Conservation (phyloP, 2,113 vertebrate genomes). For the Lasiurus cinereus region DNA sequence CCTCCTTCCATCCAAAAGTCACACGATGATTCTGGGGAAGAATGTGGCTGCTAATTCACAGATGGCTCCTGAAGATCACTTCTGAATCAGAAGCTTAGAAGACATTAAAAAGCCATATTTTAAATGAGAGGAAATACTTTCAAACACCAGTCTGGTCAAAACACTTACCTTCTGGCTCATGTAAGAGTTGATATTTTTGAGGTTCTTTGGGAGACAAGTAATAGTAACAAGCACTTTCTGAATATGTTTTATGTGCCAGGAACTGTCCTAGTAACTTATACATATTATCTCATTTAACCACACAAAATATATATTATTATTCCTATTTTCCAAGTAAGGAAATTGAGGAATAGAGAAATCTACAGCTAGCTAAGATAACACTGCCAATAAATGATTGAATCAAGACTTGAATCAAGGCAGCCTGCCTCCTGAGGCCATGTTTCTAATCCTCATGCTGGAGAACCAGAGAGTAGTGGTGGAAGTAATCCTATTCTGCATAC, state of each 20-base stretch:
- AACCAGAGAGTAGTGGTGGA: not conserved
- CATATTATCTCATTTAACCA: conserved; percentile 6
- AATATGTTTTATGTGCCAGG: not conserved
- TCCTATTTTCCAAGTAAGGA: conserved; percentile 13
- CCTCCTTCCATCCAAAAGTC: conserved; percentile 6
- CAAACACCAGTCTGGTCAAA: not conserved
- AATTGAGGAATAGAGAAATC: not conserved
- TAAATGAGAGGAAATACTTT: conserved; percentile 47
- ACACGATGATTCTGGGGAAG: not conserved
- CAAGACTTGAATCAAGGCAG: conserved; percentile 34
- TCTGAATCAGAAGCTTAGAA: conserved; percentile 29
- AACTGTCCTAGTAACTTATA: not conserved
- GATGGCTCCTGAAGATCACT: conserved; percentile 7
- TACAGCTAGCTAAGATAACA: not conserved
- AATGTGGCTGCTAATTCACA: conserved; percentile 24
- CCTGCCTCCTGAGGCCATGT: not conserved
- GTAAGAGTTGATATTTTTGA: not conserved
- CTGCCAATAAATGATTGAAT: not conserved
- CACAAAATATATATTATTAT: not conserved
- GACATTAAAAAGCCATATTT: conserved; percentile 30
- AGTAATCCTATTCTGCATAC: not conserved
- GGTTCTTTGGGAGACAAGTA: not conserved
- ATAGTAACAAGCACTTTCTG: not conserved
- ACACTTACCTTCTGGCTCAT: conserved; percentile 1
- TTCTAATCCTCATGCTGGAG: not conserved